Evolutionary conservation across 2,888 invertebrate genomes (phyloP).

Genomic region (Parnassius mnemosyne): DNA sequence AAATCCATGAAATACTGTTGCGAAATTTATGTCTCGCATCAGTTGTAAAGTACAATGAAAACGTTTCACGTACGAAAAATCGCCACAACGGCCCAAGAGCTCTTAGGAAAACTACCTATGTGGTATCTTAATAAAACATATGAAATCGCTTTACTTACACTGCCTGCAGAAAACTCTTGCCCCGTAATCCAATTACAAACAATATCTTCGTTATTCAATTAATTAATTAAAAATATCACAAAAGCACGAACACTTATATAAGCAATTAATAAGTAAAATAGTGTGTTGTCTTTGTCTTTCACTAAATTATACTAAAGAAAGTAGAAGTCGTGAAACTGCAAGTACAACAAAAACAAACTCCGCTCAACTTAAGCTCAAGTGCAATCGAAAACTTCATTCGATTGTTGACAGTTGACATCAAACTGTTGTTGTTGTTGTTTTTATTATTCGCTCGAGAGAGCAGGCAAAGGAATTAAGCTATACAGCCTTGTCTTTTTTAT

Average conservation of each 20-base stretch:
- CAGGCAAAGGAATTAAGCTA: too few relatives aligned
- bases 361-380: slow-evolving; percentile 1
- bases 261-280: neutral
- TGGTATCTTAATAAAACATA: slow-evolving; percentile 5
- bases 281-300: neutral
- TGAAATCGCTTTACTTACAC: slow-evolving; percentile 16
- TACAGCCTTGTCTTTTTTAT: too few relatives aligned
- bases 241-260: neutral
- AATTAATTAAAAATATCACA: slow-evolving; percentile 1
- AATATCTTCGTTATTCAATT: slow-evolving; percentile 6
- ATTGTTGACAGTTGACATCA: too few relatives aligned
- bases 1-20: neutral
- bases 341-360: slow-evolving; percentile 18
- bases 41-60: neutral
- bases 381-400: too few relatives aligned
- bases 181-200: slow-evolving; percentile 9
- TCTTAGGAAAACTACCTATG: slow-evolving; percentile 12
- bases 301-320: slow-evolving; percentile 3
- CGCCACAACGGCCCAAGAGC: neutral
- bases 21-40: neutral
- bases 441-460: too few relatives aligned
- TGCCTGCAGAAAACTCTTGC: slow-evolving; percentile 7
- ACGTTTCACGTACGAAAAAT: neutral
- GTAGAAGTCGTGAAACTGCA: neutral
- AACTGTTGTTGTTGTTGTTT: too few relatives aligned